Percentiles rank a stretch among this genome's conserved stretches.
Conservation (phyloP, 2,797 vertebrate species). For the Tinamus major region DNA sequence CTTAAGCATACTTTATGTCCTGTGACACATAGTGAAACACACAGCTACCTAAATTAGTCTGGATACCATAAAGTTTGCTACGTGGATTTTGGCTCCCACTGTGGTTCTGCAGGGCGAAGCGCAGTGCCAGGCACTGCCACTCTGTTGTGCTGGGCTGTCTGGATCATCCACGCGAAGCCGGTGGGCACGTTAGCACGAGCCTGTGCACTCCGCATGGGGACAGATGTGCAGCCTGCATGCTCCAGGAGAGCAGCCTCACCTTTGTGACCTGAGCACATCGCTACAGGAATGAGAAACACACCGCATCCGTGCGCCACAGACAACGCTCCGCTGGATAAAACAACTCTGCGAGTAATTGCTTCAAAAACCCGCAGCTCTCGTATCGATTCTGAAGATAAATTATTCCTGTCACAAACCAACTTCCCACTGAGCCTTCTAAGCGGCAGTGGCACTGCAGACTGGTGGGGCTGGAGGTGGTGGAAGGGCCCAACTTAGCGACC, state of each 20-base stretch:
- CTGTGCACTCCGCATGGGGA: rapidly evolving
- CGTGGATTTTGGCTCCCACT: background rate
- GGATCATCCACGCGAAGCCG: background rate
- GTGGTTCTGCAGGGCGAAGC: background rate
- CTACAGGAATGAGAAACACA: background rate
- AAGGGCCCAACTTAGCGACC: background rate
- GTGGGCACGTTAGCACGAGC: background rate
- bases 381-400: background rate
- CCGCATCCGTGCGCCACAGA: background rate
- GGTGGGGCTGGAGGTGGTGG: background rate
- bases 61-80: background rate
- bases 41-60: background rate
- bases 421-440: background rate
- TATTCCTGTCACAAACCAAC: background rate
- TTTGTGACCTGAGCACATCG: rapidly evolving
- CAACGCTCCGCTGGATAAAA: background rate
- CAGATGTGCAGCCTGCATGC: background rate
- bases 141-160: no score
- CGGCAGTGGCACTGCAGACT: background rate
- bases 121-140: background rate
- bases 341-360: rapidly evolving
- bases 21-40: background rate
- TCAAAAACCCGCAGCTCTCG: background rate
- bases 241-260: background rate
- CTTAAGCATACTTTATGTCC: background rate